Evolutionary conservation across 2,113 vertebrate genomes (phyloP), one percentile per base, ranked within the genome.

Genomic region (Etheostoma cragini): DNA sequence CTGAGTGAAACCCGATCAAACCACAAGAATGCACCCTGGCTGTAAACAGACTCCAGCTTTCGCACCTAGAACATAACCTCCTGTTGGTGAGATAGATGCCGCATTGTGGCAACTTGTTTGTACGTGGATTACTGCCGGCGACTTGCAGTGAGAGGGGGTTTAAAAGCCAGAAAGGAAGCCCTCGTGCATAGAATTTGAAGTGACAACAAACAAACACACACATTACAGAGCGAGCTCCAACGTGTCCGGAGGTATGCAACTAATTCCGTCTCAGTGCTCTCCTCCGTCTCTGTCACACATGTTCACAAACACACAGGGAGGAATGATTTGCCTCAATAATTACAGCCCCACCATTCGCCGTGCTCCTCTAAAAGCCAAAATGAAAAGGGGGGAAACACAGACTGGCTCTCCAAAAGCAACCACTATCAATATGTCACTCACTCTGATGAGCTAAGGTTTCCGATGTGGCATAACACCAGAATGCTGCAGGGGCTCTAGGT

Each of bases 181-280:
- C 52, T 79, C 79, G 33, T 85, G 54, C 17, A 38, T 14, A 75
- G 76, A 84, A 77, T 81, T 24, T 38, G 33, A 82, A 68, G 75
- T 79, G 81, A 76, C 33, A 71, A 84, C 72, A 84, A 84, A 83
- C 67, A 91, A 90, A 88, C 72, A 68, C 42, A 80, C 54, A 81
- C 70, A 75, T 81, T n/a, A 53, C 42, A 57, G 70, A 74, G 73
- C 94, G 63, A 91, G 94, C 90, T 81, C 19, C 66, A 71, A 89
- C 94, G 16, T 64, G 90, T 92, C 85, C 87, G 4, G 62, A 80
- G 83, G 87, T 93, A 94, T 94, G 82, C 90, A 72, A 64, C 78
- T 92, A 80, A 92, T 93, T 93, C 87, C 87, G 69, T 24, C 33
- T 65, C 42, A n/a, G 70, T 66, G 70, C 47, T 68, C 58, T 45